Base-by-base conservation (phyloP, 2,113 vertebrate genomes). In the Melozone crissalis region DNA sequence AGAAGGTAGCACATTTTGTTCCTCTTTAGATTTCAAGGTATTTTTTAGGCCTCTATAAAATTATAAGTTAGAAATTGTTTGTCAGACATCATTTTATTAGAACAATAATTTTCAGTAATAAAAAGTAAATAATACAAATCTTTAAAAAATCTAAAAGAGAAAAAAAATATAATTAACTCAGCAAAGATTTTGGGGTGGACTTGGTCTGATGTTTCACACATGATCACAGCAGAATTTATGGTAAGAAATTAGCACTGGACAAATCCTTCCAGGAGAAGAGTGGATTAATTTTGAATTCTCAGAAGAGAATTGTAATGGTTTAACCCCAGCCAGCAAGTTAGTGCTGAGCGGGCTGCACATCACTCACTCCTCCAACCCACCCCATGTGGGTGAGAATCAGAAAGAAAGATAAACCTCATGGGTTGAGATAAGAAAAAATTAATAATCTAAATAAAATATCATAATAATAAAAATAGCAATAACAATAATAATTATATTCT, bases 371-470 rank as follows among this genome's bases (percentile, higher is more conserved):
- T n/a, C n/a, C 63, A 76, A 27, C 10, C 12, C 7, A 47, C 21
- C 6, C 21, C 4, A 0, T 13, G 13, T 0, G 1, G 16, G 2
- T 9, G 3, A 55, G 12, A 55, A 69, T 37, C n/a, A 49, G 55
- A 55, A 55, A 55, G 24, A 46, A 47, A 35, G 10, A 20, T 23
- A 69, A 49, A 62, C 26, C 7, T 61, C 21, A 16, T 27, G 10
- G 7, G 5, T 35, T 62, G 17, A 68, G 30, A 57, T 13, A 13
- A 19, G 30, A 41, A 41, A 8, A 83, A 52, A 11, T n/a, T 35
- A 35, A 31, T 31, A 62, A 62, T 19, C 4, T 22, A 47, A 76
- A 61, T 22, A n/a, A 59, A 44, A 43, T 22, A 51, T 86, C 0
- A 22, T 15, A 35, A 18, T 30, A 41, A 28, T 22, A 58, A 49